phyloP scores from a whole-genome alignment of 2,797 vertebrate genomes.

The Glossophaga mutica region DNA sequence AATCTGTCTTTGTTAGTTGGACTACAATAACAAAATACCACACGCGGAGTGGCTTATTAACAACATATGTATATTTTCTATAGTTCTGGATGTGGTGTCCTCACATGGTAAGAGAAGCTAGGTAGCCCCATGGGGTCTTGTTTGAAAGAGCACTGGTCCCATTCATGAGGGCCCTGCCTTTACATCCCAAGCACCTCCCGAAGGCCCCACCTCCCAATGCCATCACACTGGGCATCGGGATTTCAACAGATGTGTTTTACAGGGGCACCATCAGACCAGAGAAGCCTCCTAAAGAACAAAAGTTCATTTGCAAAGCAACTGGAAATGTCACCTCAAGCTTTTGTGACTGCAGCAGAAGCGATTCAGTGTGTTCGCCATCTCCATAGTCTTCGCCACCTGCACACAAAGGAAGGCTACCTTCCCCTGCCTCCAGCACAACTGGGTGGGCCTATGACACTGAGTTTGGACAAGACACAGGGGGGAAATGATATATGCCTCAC shows the following conservation, averaged over 20 bases:
- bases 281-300: not conserved
- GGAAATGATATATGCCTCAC: not conserved
- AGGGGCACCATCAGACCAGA: not conserved
- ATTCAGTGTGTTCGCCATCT: not conserved
- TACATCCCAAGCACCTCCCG: not conserved
- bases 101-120: not conserved
- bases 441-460: not conserved
- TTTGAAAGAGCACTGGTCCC: not conserved
- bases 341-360: not conserved
- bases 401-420: not conserved
- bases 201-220: not conserved
- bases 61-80: not conserved
- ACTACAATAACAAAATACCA: not conserved
- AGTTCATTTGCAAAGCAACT: not conserved
- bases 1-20: not conserved
- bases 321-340: not conserved
- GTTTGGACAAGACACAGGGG: not conserved
- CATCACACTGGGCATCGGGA: not conserved
- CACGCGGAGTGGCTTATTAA: not conserved
- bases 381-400: not conserved
- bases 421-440: not conserved
- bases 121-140: not conserved
- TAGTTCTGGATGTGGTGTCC: not conserved
- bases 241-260: not conserved
- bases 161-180: not conserved